Percentiles rank a stretch among this genome's conserved stretches.
Conservation (phyloP, 2,113 vertebrate species). For the Beaufortia kweichowensis region DNA sequence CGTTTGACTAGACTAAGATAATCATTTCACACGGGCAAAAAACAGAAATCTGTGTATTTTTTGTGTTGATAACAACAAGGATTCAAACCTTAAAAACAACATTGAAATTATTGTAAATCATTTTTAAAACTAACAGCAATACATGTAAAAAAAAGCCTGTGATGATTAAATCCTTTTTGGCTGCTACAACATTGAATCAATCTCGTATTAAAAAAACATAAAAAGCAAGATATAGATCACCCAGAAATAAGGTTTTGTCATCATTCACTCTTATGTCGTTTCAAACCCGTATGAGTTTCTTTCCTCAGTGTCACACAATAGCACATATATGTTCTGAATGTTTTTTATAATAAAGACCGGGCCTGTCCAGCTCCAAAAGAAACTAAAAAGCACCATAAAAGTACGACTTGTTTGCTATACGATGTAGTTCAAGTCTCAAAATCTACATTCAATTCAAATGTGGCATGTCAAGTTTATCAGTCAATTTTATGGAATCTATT, state of each 20-base stretch:
- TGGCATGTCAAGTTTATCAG: too few relatives aligned
- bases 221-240: neutral
- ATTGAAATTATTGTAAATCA: constrained; percentile 16
- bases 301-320: neutral
- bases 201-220: neutral
- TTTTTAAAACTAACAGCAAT: neutral
- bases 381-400: neutral
- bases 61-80: neutral
- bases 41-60: neutral
- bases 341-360: neutral
- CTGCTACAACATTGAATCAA: neutral
- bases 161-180: neutral
- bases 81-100: neutral
- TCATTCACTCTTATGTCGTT: neutral
- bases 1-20: neutral
- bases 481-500: too few relatives aligned
- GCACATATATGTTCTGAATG: too few relatives aligned
- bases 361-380: too few relatives aligned
- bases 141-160: neutral
- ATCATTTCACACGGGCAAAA: neutral
- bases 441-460: too few relatives aligned
- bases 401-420: neutral
- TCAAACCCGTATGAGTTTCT: neutral
- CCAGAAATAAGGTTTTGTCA: neutral
- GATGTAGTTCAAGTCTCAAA: too few relatives aligned